A percentile compares a stretch with the other conserved stretches of the same genome.
Evolutionary conservation across 2,113 vertebrate species (phyloP).

Genomic region (Dunckerocampus dactyliophorus): DNA sequence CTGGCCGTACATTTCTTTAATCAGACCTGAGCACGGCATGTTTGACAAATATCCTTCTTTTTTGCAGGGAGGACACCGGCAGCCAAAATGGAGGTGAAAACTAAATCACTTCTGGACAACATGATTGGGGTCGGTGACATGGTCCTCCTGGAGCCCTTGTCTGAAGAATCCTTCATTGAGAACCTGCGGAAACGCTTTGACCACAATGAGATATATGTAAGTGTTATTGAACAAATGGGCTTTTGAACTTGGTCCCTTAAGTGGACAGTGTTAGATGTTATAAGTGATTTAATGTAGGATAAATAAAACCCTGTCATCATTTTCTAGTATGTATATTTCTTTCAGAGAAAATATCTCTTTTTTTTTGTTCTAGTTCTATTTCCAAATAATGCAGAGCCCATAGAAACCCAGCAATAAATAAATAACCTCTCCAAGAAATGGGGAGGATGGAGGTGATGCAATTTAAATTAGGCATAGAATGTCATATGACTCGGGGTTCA

Average conservation of each 20-base stretch:
- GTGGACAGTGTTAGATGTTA: too few relatives aligned
- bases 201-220: slow-evolving; percentile 94
- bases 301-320: too few relatives aligned
- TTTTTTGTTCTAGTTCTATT: too few relatives aligned
- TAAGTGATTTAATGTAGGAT: too few relatives aligned
- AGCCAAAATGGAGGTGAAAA: slow-evolving; percentile 96
- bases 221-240: slow-evolving; percentile 47
- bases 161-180: slow-evolving; percentile 86
- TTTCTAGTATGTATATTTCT: too few relatives aligned
- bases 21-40: background rate
- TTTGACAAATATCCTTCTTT: slow-evolving; percentile 20
- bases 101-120: slow-evolving; percentile 87
- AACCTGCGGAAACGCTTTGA: slow-evolving; percentile 94
- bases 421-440: slow-evolving; percentile 53
- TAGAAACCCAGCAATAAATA: slow-evolving; percentile 44
- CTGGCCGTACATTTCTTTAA: background rate
- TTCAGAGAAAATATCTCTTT: too few relatives aligned
- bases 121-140: slow-evolving; percentile 98
- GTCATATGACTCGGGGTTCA: slow-evolving; percentile 34
- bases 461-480: slow-evolving; percentile 44
- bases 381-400: slow-evolving; percentile 17
- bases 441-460: slow-evolving; percentile 19
- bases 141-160: slow-evolving; percentile 93
- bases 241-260: too few relatives aligned
- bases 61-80: slow-evolving; percentile 73